Base-by-base conservation (phyloP, 30 jellyfish, hydroid and myxozoan species). In the Turritopsis dohrnii region DNA sequence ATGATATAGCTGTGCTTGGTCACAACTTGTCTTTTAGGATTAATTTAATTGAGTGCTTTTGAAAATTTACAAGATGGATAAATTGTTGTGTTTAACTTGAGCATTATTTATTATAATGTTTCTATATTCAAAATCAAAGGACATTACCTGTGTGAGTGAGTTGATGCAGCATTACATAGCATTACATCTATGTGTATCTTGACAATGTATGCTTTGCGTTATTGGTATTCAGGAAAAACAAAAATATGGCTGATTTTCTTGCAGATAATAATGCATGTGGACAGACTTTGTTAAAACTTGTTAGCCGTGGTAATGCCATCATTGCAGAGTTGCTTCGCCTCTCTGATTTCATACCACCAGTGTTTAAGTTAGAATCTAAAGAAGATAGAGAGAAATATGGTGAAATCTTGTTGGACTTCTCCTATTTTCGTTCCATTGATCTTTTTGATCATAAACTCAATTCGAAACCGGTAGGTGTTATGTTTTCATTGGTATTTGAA, bases 181-280 rank as follows among this genome's bases (percentile, higher is more conserved):
- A n/a, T n/a, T n/a, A n/a, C n/a, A n/a, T n/a, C n/a, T n/a, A n/a
- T n/a, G n/a, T n/a, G n/a, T n/a, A n/a, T n/a, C n/a, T n/a, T n/a
- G n/a, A n/a, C n/a, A n/a, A n/a, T n/a, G 0, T 19, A 1, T 66
- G 17, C 17, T 66, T 8, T 17, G 17, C 17, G 19, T 7, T n/a
- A 1, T 69, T 69, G 0, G 30, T 69, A 7, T 69, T 69, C 19
- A 69, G 77, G 22, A 69, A 52, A 77, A 77, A 60, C 27, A 18
- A 52, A 25, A 21, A 18, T 23, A 80, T 80, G 87, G 80, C 77
- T 16, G 97, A 92, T 81, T 92, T 92, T 83, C 92, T 92, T 13
- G 97, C 96, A 19, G 96, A 88, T 25, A 92, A 92, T 72, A 92
- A 92, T 72, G 96, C 90, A 23, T 93, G 96, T 77, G 98, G 98